A percentile compares a stretch with the other conserved stretches of the same genome.
Conservation (phyloP, 2,888 invertebrate species). For the Melolontha melolontha region DNA sequence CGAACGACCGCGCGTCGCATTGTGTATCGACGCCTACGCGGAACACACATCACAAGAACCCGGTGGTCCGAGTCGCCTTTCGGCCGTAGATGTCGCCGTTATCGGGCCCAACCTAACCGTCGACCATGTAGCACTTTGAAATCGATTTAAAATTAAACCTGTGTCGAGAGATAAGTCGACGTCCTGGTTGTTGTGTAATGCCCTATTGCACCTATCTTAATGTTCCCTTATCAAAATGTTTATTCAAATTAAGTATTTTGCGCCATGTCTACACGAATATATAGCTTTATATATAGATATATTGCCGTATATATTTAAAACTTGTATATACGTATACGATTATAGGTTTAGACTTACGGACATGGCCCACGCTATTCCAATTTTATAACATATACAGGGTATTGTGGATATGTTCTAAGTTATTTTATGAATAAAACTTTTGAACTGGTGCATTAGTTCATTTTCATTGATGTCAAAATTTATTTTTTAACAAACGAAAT, state of each 20-base stretch:
- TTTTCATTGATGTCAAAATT: too few relatives aligned
- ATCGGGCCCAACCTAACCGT: constrained; percentile 58
- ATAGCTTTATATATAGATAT: not conserved
- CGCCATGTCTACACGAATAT: constrained; percentile 59
- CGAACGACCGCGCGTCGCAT: not conserved
- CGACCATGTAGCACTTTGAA: constrained; percentile 62
- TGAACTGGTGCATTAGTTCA: too few relatives aligned
- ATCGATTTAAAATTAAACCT: constrained; percentile 66
- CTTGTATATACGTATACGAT: not conserved
- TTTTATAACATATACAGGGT: too few relatives aligned
- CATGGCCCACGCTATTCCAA: not conserved
- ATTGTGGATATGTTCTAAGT: too few relatives aligned
- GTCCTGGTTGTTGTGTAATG: constrained; percentile 49
- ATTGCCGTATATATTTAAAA: too few relatives aligned
- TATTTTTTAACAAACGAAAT: too few relatives aligned
- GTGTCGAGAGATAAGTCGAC: constrained; percentile 61
- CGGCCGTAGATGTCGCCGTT: constrained; percentile 50
- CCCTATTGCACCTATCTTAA: constrained; percentile 61
- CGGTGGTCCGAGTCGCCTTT: constrained; percentile 49
- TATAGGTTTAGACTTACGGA: not conserved
- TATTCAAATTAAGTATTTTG: constrained; percentile 63
- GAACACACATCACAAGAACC: constrained; percentile 20
- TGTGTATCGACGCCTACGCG: constrained; percentile 20
- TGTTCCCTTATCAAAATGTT: constrained; percentile 60
- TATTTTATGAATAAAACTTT: too few relatives aligned